Evolutionary conservation across 2,888 invertebrate genomes (phyloP).

Genomic region (Stenolophus ochropezus): DNA sequence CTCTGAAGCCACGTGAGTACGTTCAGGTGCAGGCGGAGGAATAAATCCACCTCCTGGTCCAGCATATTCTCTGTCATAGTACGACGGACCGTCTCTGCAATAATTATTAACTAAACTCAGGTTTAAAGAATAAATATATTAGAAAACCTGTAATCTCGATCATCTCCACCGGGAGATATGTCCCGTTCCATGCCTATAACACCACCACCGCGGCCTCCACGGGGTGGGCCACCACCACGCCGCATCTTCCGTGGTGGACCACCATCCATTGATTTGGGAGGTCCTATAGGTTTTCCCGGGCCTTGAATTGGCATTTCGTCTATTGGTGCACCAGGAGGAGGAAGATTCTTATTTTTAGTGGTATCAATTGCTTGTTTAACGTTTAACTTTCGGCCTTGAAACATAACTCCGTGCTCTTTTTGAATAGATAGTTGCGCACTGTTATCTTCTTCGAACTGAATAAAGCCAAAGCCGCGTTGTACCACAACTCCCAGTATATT

Average conservation of each 20-base stretch:
- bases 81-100: slow-evolving; percentile 64
- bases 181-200: slow-evolving; percentile 51
- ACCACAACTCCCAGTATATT: slow-evolving; percentile 81
- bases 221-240: slow-evolving; percentile 62
- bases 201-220: slow-evolving; percentile 63
- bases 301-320: slow-evolving; percentile 33
- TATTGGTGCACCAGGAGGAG: background rate
- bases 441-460: slow-evolving; percentile 86
- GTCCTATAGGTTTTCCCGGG: slow-evolving; percentile 39
- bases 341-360: slow-evolving; percentile 67
- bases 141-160: slow-evolving; percentile 56
- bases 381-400: slow-evolving; percentile 83
- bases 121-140: background rate
- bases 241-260: slow-evolving; percentile 65
- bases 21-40: slow-evolving; percentile 68
- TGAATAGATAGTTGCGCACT: slow-evolving; percentile 85
- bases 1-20: slow-evolving; percentile 71
- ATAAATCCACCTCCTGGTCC: slow-evolving; percentile 70
- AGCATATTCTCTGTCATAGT: slow-evolving; percentile 68
- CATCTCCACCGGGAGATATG: slow-evolving; percentile 51
- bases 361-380: slow-evolving; percentile 78
- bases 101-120: slow-evolving; percentile 5
- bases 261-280: slow-evolving; percentile 62
- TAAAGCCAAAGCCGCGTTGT: slow-evolving; percentile 89
- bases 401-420: slow-evolving; percentile 81